phyloP scores from a whole-genome alignment of 2,888 invertebrate genomes.

The Cephus spinipes region DNA sequence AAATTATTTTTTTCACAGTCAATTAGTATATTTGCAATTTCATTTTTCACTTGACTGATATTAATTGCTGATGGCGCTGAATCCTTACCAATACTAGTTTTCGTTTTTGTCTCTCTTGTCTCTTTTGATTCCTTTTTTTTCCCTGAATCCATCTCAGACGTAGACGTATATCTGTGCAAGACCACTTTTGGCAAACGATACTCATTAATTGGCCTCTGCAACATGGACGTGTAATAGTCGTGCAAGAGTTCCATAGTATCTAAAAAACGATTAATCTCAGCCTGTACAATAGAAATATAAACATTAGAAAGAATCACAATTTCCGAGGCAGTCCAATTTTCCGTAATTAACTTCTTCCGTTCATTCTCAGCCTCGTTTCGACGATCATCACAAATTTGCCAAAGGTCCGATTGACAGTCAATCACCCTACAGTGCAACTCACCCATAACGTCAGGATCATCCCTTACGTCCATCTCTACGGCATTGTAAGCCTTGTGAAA shows the following conservation, averaged over 20 bases:
- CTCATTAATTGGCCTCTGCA: conserved; percentile 35
- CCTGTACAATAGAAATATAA: conserved; percentile 71
- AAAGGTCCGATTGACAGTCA: conserved; percentile 69
- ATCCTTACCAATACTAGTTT: neutral
- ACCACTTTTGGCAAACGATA: conserved; percentile 18
- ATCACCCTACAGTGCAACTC: conserved; percentile 73
- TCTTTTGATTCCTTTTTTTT: conserved; percentile 17
- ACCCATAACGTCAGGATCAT: conserved; percentile 71
- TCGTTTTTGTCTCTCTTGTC: neutral
- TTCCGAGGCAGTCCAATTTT: conserved; percentile 73
- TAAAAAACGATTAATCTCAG: conserved; percentile 73
- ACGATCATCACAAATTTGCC: conserved; percentile 71
- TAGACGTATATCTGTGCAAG: conserved; percentile 23
- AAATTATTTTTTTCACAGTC: conserved; percentile 12
- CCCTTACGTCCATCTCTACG: conserved; percentile 72
- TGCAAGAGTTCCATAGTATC: conserved; percentile 64
- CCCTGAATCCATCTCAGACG: conserved; percentile 6
- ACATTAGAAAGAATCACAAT: conserved; percentile 70
- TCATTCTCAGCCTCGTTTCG: conserved; percentile 71
- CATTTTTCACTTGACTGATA: conserved; percentile 24
- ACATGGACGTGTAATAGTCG: conserved; percentile 66
- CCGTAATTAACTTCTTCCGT: conserved; percentile 68
- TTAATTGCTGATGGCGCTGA: conserved; percentile 18
- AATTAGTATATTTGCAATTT: conserved; percentile 27
- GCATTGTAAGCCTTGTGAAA: conserved; percentile 74